Evolutionary conservation across 1,140 invertebrate species (phyloP).

Genomic region (Cydia amplana): DNA sequence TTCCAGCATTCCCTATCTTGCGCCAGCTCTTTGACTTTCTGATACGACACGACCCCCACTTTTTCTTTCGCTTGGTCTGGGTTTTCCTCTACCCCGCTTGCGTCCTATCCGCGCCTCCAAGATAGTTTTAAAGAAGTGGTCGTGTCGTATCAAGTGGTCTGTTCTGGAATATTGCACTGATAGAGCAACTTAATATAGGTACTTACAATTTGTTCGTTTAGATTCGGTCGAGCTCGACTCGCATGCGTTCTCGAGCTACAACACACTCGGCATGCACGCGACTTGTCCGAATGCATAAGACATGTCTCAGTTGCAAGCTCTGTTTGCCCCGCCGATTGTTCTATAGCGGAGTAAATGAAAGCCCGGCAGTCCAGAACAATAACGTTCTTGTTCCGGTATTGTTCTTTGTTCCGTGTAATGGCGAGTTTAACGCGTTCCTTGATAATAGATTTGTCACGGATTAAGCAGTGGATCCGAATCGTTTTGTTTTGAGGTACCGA

Average conservation of each 20-base stretch:
- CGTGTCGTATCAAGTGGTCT: no score
- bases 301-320: constrained; percentile 27
- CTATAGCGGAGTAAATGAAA: constrained; percentile 22
- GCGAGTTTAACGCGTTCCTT: constrained; percentile 25
- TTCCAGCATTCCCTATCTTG: no score
- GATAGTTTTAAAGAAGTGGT: no score
- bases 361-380: constrained; percentile 29
- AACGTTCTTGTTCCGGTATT: constrained; percentile 25
- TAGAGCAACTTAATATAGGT: no score
- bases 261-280: neutral
- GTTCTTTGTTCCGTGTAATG: constrained; percentile 30
- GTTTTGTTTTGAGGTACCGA: constrained; percentile 8
- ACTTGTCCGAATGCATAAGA: constrained; percentile 25
- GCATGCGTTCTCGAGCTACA: neutral
- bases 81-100: no score
- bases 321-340: constrained; percentile 4
- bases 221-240: neutral
- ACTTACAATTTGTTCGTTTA: no score
- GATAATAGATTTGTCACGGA: constrained; percentile 30
- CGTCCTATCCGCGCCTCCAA: no score
- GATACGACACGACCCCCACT: no score
- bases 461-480: neutral
- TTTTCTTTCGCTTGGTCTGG: no score
- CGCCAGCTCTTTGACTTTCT: no score
- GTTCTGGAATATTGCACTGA: no score